Evolutionary conservation across 2,888 invertebrate genomes (phyloP), one percentile per base, ranked within the genome.

Genomic region (Mythimna ferrago): DNA sequence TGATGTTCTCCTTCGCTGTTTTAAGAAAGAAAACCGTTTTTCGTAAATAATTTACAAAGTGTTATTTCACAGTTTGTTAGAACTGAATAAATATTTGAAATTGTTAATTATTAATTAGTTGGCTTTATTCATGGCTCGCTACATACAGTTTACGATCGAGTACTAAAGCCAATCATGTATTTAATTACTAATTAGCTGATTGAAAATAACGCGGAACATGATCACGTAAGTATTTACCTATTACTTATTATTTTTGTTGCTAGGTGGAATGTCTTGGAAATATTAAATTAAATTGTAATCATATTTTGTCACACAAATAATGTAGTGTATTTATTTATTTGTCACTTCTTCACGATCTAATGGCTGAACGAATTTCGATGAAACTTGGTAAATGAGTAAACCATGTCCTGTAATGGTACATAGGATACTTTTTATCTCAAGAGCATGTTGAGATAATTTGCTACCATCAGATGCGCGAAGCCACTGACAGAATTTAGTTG

Each of bases 181-280:
- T 75, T 21, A 75, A 75, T 75, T 65, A 51, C 1, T 57, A 51
- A 65, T 73, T 65, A 51, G 56, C 10, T 51, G 6, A 73, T 73
- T 66, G 57, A 76, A 76, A 76, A 41, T 32, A 21, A 19, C 51
- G 32, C 14, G 3, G 6, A 21, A 51, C 41, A 48, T 1, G 51
- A 41, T 57, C 3, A 57, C 19, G 2, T 32, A 48, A 6, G 11
- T n/a, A 16, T 32, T 35, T n/a, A 32, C 26, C 26, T 26, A 26
- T 26, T 26, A 26, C 26, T 38, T 48, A 16, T 48, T 62, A 32
- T 26, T 26, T 62, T 41, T 57, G 16, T 62, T 74, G 11, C 14
- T n/a, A 6, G 26, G 16, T 16, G 16, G 26, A 54, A 11, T 38
- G 16, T 53, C 16, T 73, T 3, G 14, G 14, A 9, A 53, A 19